A percentile compares a stretch with the other conserved stretches of the same genome.
phyloP scores from a whole-genome alignment of 2,888 invertebrate genomes.

The Helobdella robusta region DNA sequence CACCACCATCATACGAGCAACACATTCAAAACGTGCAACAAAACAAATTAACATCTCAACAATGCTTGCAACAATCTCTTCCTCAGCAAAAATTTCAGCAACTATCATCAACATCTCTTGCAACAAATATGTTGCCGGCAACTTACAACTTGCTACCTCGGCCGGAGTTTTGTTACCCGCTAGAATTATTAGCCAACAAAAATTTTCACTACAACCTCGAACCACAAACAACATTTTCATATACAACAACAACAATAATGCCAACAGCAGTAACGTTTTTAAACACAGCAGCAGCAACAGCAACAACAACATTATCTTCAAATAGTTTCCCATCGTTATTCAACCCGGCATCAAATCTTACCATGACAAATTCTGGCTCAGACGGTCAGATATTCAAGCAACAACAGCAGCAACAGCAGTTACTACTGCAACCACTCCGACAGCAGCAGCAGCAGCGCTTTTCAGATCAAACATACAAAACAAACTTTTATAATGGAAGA shows the following conservation, averaged over 20 bases:
- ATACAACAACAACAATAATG: too few species aligned
- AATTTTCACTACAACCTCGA: too few species aligned
- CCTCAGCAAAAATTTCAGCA: too few species aligned
- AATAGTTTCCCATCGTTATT: conserved; percentile 10
- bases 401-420: neutral
- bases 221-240: too few species aligned
- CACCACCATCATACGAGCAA: conserved; percentile 7
- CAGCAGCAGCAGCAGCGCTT: neutral
- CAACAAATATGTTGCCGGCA: too few species aligned
- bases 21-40: conserved; percentile 10
- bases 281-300: neutral
- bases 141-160: too few species aligned
- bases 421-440: neutral
- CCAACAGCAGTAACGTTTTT: too few species aligned
- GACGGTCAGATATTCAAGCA: neutral
- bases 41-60: too few species aligned
- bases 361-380: conserved; percentile 4
- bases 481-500: neutral
- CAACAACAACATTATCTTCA: conserved; percentile 3
- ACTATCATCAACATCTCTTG: too few species aligned
- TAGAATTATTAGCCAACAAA: too few species aligned
- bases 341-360: neutral
- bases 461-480: neutral
- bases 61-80: too few species aligned
- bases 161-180: too few species aligned